Evolutionary conservation across 2,888 invertebrate genomes (phyloP).

Genomic region (Agrochola circellaris): DNA sequence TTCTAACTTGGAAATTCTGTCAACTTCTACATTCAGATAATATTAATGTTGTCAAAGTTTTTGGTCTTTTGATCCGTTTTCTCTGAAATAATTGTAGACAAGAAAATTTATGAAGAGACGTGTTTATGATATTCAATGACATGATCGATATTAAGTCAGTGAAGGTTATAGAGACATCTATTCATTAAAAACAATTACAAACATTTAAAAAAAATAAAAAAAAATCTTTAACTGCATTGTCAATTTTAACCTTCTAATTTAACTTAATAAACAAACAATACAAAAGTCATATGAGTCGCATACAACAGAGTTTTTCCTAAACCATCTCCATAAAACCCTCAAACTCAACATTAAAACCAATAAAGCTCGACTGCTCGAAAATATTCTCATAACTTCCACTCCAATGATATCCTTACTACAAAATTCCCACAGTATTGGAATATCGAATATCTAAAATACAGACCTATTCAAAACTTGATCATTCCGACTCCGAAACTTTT

Average conservation of each 20-base stretch:
- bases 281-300: background rate
- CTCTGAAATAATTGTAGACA: background rate
- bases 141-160: too few species aligned
- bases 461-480: conserved; percentile 72
- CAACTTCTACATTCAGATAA: background rate
- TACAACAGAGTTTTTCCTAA: background rate
- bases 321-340: background rate
- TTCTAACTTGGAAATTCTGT: background rate
- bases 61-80: background rate
- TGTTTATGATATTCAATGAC: too few species aligned
- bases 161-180: too few species aligned
- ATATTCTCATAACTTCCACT: conserved; percentile 35
- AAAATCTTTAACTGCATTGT: too few species aligned
- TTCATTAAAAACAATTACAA: too few species aligned
- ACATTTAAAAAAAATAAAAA: too few species aligned
- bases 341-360: conserved; percentile 15
- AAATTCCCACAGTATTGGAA: conserved; percentile 62
- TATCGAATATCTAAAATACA: conserved; percentile 69
- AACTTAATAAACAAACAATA: too few species aligned
- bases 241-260: too few species aligned
- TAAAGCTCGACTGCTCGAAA: conserved; percentile 25
- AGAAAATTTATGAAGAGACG: too few species aligned
- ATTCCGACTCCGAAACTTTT: conserved; percentile 71
- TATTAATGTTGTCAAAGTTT: background rate
- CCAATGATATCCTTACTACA: conserved; percentile 40